Evolutionary conservation across 2,113 vertebrate genomes (phyloP).

Genomic region (Propithecus coquereli): DNA sequence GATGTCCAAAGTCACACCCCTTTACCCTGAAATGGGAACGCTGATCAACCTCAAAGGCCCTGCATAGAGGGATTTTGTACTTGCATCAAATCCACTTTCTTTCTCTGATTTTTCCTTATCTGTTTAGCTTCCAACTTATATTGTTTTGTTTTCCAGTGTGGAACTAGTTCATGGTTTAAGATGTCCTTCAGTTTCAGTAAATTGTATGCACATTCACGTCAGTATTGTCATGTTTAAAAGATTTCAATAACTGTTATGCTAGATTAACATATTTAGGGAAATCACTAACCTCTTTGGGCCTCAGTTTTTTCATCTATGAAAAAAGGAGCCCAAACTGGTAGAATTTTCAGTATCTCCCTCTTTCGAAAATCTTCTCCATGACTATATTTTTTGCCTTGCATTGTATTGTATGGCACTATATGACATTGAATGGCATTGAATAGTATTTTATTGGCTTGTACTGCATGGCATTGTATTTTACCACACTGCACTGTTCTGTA

Average conservation of each 20-base stretch:
- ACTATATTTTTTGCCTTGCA: not conserved
- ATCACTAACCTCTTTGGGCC: not conserved
- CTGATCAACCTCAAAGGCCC: not conserved
- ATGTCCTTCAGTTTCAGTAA: not conserved
- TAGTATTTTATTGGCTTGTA: not conserved
- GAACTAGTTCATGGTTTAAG: not conserved
- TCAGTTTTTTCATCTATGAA: not conserved
- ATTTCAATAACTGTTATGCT: not conserved
- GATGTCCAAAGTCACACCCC: not conserved
- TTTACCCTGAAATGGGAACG: not conserved
- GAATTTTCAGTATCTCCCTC: not conserved
- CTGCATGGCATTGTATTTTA: not conserved
- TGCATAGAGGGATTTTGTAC: not conserved
- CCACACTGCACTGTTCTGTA: not conserved
- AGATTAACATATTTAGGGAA: conserved; percentile 17
- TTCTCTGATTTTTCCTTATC: not conserved
- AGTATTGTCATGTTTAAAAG: not conserved
- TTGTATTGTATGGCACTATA: not conserved
- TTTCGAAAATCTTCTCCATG: not conserved
- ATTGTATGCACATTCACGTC: not conserved
- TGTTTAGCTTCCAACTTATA: not conserved
- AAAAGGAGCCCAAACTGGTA: not conserved
- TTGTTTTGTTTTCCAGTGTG: not conserved
- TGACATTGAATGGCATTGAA: not conserved
- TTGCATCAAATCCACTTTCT: not conserved